Percentiles rank a stretch among this genome's conserved stretches.
Conservation (phyloP, 2,888 invertebrate species). For the Lycaena phlaeas region DNA sequence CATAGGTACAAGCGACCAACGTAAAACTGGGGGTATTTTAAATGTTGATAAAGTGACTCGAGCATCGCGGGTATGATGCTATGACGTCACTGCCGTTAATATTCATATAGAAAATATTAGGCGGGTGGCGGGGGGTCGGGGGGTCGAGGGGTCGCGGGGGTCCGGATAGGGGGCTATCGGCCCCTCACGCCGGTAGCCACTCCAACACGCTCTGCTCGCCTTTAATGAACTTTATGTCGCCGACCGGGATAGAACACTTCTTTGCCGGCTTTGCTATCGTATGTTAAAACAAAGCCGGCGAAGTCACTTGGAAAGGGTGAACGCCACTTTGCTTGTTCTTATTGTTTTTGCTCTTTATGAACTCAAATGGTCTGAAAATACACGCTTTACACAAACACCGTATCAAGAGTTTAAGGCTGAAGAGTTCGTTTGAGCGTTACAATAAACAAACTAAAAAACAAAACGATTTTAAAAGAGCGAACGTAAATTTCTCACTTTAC, state of each 20-base stretch:
- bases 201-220: constrained; percentile 64
- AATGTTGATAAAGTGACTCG: constrained; percentile 16
- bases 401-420: no score
- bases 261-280: constrained; percentile 54
- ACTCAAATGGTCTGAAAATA: constrained; percentile 27
- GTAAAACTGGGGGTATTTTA: constrained; percentile 9
- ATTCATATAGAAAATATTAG: constrained; percentile 59
- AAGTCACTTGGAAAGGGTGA: constrained; percentile 55
- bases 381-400: neutral
- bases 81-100: constrained; percentile 35
- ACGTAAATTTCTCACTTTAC: no score
- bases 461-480: no score
- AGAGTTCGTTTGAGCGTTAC: no score
- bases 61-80: constrained; percentile 22
- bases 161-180: constrained; percentile 28
- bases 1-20: neutral
- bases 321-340: constrained; percentile 47
- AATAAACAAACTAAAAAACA: no score
- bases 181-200: constrained; percentile 51
- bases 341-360: constrained; percentile 51
- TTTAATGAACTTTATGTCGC: constrained; percentile 71
- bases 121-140: constrained; percentile 24
- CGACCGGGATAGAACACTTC: constrained; percentile 67
- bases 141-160: constrained; percentile 12
- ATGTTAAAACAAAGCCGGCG: constrained; percentile 60